Conservation (phyloP, 2,888 invertebrate species). For the Mycalesis mineus region DNA sequence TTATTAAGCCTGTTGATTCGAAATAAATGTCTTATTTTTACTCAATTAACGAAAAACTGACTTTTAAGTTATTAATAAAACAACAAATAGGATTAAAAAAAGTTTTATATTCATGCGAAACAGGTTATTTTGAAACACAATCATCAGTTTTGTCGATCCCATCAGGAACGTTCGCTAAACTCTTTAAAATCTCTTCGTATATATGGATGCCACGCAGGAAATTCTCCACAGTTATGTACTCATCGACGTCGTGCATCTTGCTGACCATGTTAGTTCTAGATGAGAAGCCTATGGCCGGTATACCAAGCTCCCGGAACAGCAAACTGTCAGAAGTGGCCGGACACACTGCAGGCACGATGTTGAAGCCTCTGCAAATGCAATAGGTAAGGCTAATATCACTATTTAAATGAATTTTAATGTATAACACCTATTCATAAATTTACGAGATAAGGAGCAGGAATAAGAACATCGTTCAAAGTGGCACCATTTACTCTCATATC, state of each 20-base stretch:
- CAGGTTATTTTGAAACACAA: neutral
- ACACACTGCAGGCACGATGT: slow-evolving; percentile 41
- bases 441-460: too few relatives aligned
- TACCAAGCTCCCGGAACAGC: slow-evolving; percentile 43
- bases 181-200: slow-evolving; percentile 37
- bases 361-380: slow-evolving; percentile 41
- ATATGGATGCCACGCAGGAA: slow-evolving; percentile 52
- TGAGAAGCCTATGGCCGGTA: slow-evolving; percentile 55
- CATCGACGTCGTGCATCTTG: slow-evolving; percentile 44
- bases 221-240: slow-evolving; percentile 47
- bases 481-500: too few relatives aligned
- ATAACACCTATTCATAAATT: too few relatives aligned
- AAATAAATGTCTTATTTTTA: too few relatives aligned
- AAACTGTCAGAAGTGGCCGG: slow-evolving; percentile 56
- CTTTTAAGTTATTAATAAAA: too few relatives aligned
- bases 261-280: slow-evolving; percentile 41
- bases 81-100: too few relatives aligned
- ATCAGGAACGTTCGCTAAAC: slow-evolving; percentile 33
- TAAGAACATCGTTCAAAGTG: too few relatives aligned
- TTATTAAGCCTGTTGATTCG: too few relatives aligned
- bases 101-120: too few relatives aligned
- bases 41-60: too few relatives aligned
- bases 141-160: neutral
- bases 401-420: neutral
- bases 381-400: neutral